Percentiles rank a stretch among this genome's conserved stretches.
phyloP scores from a whole-genome alignment of 2,797 vertebrate species.

The Eurystomus glaucurus region DNA sequence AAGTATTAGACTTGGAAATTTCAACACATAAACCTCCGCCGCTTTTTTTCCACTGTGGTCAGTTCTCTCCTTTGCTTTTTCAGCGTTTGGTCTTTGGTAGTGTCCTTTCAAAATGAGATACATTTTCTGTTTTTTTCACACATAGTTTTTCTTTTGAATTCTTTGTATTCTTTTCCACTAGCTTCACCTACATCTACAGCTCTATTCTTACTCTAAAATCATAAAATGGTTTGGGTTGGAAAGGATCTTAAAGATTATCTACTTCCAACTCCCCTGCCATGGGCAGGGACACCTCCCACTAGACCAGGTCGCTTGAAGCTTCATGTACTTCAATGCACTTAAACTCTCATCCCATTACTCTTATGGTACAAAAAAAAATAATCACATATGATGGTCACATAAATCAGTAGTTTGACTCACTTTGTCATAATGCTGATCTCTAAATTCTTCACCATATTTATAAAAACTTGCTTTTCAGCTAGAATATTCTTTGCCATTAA shows the following conservation, averaged over 20 bases:
- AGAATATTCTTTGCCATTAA: not conserved
- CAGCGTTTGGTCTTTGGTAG: not conserved
- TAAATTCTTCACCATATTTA: not conserved
- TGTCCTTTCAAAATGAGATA: not conserved
- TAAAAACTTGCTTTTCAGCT: not conserved
- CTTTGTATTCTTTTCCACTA: not conserved
- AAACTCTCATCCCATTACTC: not conserved
- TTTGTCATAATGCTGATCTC: not conserved
- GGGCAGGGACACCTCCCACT: too few relatives aligned
- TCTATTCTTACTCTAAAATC: not conserved
- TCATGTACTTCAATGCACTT: not conserved
- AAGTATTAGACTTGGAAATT: not conserved
- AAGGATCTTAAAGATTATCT: too few relatives aligned
- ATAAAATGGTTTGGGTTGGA: too few relatives aligned
- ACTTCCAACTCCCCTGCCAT: too few relatives aligned
- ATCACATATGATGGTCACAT: not conserved
- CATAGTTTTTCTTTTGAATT: not conserved
- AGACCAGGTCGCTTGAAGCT: too few relatives aligned
- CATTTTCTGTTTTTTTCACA: not conserved
- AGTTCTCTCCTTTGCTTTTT: not conserved
- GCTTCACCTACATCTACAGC: not conserved
- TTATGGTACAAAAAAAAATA: not conserved
- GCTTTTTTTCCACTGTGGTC: not conserved
- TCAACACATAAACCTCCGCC: not conserved
- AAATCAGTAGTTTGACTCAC: not conserved